Evolutionary conservation across 2,113 vertebrate genomes (phyloP), one percentile per base, ranked within the genome.

Genomic region (Hyperopisus bebe): DNA sequence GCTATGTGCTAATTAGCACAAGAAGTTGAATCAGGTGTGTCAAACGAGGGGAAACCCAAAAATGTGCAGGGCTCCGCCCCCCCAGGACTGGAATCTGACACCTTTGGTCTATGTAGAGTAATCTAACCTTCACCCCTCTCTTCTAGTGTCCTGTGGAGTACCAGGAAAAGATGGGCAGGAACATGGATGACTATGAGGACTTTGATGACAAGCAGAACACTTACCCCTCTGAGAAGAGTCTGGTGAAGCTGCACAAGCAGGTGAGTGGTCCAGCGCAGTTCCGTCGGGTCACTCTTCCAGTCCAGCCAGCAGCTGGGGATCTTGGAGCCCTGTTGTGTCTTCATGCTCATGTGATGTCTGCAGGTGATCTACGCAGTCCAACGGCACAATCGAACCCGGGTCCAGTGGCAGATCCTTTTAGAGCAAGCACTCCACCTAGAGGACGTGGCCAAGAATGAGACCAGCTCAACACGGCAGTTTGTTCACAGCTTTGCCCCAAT

Each of bases 161-260:
- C 94, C 98, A 99, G 90, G 98, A 99, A 94, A 98, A 98, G 96
- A 98, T 99, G 98, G 98, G 98, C 85, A 95, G 98, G 85, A 99
- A 99, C 94, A 98, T 99, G 98, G 98, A 99, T 53, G 98, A 99
- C 93, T 99, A 98, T 91, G 98, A 99, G 95, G 98, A 99, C 94
- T 99, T 99, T 96, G 98, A 99, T 89, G 98, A 99, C 94, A 98
- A 97, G 90, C 97, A 96, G 90, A 98, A 97, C 95, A 95, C 94
- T 0, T 98, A 98, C 51, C 98, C 98, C 55, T 98, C 96, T 90
- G 98, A 99, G 94, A 98, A 97, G 94, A 98, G 94, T 90, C 93
- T 99, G 90, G 98, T 97, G 84, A 99, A 99, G 93, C 97, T 99
- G 70, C 98, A 99, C 88, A 99, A 99, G 86, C 98, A 98, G 97